phyloP scores from a whole-genome alignment of 92 coral and sea anemone species.

The Paramuricea clavata region DNA sequence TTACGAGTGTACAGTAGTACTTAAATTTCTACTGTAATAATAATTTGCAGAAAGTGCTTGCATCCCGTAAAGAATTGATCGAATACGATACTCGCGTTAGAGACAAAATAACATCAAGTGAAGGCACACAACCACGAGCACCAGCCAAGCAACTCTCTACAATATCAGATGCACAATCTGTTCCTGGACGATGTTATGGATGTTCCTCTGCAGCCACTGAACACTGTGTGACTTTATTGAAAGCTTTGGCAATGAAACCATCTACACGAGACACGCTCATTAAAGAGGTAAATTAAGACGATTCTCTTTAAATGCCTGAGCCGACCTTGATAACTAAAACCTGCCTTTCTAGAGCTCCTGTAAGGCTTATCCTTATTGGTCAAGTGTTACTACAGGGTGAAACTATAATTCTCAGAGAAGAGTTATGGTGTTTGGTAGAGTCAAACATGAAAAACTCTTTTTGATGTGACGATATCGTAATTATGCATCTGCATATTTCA shows the following conservation, averaged over 20 bases:
- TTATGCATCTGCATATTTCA: no score
- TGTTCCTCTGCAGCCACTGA: constrained; percentile 99
- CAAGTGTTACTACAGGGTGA: no score
- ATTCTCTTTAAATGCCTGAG: no score
- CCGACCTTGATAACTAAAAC: no score
- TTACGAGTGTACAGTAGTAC: background rate
- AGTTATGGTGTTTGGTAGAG: no score
- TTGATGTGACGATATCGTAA: no score
- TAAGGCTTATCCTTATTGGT: no score
- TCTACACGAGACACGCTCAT: constrained; percentile 88
- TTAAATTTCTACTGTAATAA: background rate
- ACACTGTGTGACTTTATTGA: constrained; percentile 91
- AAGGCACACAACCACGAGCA: constrained; percentile 49
- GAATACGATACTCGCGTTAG: constrained; percentile 95
- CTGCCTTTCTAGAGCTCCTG: no score
- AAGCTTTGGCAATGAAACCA: constrained; percentile 92
- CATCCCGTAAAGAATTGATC: constrained; percentile 92
- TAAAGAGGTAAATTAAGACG: constrained; percentile 79
- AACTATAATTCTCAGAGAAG: no score
- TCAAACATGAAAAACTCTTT: no score
- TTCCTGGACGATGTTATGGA: constrained; percentile 92
- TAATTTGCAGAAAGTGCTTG: constrained; percentile 85
- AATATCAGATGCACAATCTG: constrained; percentile 73
- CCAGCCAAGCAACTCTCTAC: constrained; percentile 59
- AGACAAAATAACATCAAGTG: constrained; percentile 63